Evolutionary conservation across 2,113 vertebrate species (phyloP), one percentile per base, ranked within the genome.

Genomic region (Petrocephalus microphthalmus): DNA sequence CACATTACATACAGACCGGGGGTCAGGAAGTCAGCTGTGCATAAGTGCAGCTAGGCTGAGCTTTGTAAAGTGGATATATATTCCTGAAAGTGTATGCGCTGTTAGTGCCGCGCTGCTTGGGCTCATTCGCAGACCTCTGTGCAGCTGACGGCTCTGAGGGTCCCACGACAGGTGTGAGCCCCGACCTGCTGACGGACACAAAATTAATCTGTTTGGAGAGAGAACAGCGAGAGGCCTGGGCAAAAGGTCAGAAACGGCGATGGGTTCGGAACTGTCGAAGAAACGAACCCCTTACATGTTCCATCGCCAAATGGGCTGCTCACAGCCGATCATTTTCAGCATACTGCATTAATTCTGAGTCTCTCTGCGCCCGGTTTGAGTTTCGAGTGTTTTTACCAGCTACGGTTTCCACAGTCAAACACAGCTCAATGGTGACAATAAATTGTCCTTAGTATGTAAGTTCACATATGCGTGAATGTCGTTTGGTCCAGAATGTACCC

Each of bases 161-260:
- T 49, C 20, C 25, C 47, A 56, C 15, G 42, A 86, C 88, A 89
- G 88, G 88, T 89, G 88, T 29, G 22, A 52, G 3, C 29, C 51
- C 7, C 10, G 19, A 84, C 19, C 37, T 22, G 29, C 57, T 51
- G 84, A 71, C 25, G 57, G 60, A 56, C 7, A 64, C 15, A 54
- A 89, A 33, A 89, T 78, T 47, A 54, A 89, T 78, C 47, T 47
- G 25, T 51, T 47, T 25, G 15, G 84, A 33, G 88, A 17, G 82
- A 52, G 84, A 85, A 45, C 49, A 47, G 64, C 22, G 17, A 7
- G 11, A 86, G 51, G 64, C 84, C 52, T 29, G 74, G 19, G 25
- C 51, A 86, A 84, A 86, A 89, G 88, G 84, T 89, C 88, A 86
- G 57, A 52, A 25, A 74, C 19, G 29, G 53, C 49, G 71, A 45